Conservation (phyloP, 2,888 invertebrate genomes). For the Cremastinae sp. region DNA sequence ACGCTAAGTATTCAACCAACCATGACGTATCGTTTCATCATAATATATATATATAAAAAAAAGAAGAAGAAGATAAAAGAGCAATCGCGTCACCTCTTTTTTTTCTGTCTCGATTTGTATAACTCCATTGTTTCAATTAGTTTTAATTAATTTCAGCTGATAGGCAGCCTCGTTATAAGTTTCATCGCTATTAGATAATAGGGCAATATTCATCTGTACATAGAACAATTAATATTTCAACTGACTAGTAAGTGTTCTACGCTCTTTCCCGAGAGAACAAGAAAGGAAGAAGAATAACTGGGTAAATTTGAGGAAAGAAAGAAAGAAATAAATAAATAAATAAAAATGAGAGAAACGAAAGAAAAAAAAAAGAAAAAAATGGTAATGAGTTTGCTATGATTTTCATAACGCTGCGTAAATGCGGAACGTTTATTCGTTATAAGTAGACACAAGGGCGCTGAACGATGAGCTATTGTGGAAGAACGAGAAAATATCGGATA, state of each 20-base stretch:
- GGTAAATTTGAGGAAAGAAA: constrained; percentile 67
- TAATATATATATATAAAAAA: no score
- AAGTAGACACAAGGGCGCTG: constrained; percentile 64
- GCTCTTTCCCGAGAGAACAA: constrained; percentile 64
- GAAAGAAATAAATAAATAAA: constrained; percentile 67
- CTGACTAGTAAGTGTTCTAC: constrained; percentile 74
- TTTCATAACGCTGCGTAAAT: constrained; percentile 69
- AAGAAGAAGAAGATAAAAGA: constrained; percentile 45
- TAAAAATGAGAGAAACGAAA: constrained; percentile 68
- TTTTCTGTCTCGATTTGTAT: constrained; percentile 27
- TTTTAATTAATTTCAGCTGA: constrained; percentile 53
- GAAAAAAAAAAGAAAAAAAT: constrained; percentile 66
- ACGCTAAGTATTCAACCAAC: constrained; percentile 39
- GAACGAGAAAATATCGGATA: constrained; percentile 49
- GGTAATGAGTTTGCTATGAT: constrained; percentile 72
- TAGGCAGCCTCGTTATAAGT: constrained; percentile 57
- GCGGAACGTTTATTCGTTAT: constrained; percentile 67
- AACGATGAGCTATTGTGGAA: constrained; percentile 45
- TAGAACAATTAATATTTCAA: constrained; percentile 76
- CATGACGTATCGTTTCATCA: constrained; percentile 50
- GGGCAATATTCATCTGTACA: constrained; percentile 76
- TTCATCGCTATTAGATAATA: constrained; percentile 69
- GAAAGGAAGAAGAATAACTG: constrained; percentile 65
- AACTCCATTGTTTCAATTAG: constrained; percentile 5
- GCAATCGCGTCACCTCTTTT: constrained; percentile 10